Percentiles rank a stretch among this genome's conserved stretches.
phyloP scores from a whole-genome alignment of 2,797 vertebrate species.

The Dendrocincla tyrannina region DNA sequence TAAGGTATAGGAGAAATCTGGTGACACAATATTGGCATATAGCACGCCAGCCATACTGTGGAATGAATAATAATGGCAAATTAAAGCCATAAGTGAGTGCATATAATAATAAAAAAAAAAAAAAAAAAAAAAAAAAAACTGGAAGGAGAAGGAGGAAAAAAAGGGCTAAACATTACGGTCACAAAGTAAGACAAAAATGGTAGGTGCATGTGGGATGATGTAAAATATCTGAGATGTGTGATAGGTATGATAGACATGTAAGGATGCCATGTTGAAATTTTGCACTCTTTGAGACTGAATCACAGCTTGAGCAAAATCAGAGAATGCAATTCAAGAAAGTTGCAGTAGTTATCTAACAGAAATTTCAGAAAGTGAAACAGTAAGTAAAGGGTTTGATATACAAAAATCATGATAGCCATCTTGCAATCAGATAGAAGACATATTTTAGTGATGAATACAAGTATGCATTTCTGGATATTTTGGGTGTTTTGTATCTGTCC shows the following conservation, averaged over 20 bases:
- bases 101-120: background rate
- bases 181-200: background rate
- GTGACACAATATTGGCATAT: background rate
- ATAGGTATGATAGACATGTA: background rate
- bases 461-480: background rate
- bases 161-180: background rate
- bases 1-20: background rate
- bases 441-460: background rate
- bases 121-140: background rate
- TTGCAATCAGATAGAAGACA: background rate
- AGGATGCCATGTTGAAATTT: background rate
- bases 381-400: background rate
- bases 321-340: background rate
- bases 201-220: background rate
- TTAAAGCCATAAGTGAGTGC: fast-evolving
- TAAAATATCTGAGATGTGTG: background rate
- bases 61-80: background rate
- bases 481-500: background rate
- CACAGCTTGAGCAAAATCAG: background rate
- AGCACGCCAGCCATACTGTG: background rate
- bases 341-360: background rate
- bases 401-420: background rate
- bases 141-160: background rate
- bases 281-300: background rate
- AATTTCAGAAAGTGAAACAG: background rate